Evolutionary conservation across 2,113 vertebrate species (phyloP).

Genomic region (Struthio camelus): DNA sequence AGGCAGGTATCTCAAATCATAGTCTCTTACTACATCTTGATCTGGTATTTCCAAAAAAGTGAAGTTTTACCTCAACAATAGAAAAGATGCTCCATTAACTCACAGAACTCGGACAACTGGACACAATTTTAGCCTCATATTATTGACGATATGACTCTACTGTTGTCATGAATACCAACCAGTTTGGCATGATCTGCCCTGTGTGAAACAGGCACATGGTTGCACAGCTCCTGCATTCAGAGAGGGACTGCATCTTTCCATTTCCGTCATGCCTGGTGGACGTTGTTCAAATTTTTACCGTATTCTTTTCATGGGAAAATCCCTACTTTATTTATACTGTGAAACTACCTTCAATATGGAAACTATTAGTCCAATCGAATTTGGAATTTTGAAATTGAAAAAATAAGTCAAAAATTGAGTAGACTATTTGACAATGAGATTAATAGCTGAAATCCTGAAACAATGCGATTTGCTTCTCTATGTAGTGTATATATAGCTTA

Average conservation of each 20-base stretch:
- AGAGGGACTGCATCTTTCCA: not conserved
- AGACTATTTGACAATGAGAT: slow-evolving; percentile 50
- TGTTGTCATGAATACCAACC: not conserved
- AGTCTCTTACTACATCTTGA: not conserved
- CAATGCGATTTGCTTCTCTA: not conserved
- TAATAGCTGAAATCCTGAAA: slow-evolving; percentile 39
- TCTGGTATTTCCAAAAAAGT: not conserved
- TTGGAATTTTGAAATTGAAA: slow-evolving; percentile 59
- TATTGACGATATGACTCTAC: not conserved
- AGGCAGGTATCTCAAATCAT: not conserved
- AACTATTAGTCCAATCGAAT: slow-evolving; percentile 48
- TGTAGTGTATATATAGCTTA: not conserved
- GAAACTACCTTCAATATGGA: slow-evolving; percentile 64
- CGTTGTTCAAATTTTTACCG: slow-evolving; percentile 1
- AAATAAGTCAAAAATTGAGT: slow-evolving; percentile 37
- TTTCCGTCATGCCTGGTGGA: not conserved
- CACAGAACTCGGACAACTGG: not conserved
- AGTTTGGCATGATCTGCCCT: not conserved
- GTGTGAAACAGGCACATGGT: rapidly evolving
- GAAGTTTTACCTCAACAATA: not conserved
- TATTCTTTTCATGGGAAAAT: slow-evolving; percentile 37
- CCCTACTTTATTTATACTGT: slow-evolving; percentile 42
- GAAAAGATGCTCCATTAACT: not conserved
- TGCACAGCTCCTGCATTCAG: rapidly evolving
- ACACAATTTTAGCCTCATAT: not conserved